Percentiles rank a stretch among this genome's conserved stretches.
Evolutionary conservation across 2,888 invertebrate genomes (phyloP).

Genomic region (Aphrophora alni): DNA sequence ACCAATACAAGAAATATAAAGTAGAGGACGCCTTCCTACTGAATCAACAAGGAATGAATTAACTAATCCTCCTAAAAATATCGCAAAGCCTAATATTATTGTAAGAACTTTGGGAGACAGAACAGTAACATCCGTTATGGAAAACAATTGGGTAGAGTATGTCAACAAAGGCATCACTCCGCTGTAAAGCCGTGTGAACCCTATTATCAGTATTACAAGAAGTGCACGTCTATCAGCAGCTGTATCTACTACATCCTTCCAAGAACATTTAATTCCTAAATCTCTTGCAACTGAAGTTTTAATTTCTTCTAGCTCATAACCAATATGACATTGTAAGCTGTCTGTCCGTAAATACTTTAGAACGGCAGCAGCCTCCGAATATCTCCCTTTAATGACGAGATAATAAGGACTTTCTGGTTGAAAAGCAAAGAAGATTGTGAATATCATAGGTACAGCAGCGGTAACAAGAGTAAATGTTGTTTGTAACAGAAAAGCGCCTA

Average conservation of each 20-base stretch:
- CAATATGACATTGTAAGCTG: not conserved
- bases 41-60: constrained; percentile 9
- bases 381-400: constrained; percentile 16
- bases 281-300: not conserved
- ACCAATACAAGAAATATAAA: constrained; percentile 9
- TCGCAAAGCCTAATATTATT: constrained; percentile 19
- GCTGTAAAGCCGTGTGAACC: constrained; percentile 1
- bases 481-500: constrained; percentile 30
- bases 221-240: constrained; percentile 33
- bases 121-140: not conserved
- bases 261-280: constrained; percentile 15
- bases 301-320: constrained; percentile 26
- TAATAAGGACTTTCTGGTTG: constrained; percentile 38
- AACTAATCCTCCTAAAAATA: constrained; percentile 3
- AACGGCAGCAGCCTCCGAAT: not conserved
- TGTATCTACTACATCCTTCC: constrained; percentile 25
- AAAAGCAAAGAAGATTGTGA: constrained; percentile 14
- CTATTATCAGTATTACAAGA: constrained; percentile 15
- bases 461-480: not conserved
- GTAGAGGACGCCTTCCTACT: constrained; percentile 10
- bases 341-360: not conserved
- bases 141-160: constrained; percentile 31
- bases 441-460: constrained; percentile 12
- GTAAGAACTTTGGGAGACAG: constrained; percentile 19
- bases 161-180: constrained; percentile 24